phyloP scores from a whole-genome alignment of 2,113 vertebrate species.

The Piaya cayana region DNA sequence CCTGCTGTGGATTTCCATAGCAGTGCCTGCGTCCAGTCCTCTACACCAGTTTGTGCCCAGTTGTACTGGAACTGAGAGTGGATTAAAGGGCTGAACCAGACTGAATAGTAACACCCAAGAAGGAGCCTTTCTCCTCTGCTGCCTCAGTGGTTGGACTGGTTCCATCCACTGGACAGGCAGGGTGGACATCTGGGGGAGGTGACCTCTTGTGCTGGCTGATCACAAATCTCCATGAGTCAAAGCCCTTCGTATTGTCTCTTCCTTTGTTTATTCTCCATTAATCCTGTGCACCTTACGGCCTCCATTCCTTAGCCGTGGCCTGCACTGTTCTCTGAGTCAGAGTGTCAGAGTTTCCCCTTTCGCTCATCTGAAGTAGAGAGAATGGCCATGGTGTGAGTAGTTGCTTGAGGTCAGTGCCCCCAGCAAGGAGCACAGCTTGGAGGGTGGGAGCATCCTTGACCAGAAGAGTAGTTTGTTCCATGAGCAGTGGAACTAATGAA shows the following conservation, averaged over 20 bases:
- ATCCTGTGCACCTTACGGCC: not conserved
- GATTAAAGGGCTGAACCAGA: not conserved
- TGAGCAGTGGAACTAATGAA: not conserved
- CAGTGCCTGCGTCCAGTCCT: not conserved
- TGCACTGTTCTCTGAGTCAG: not conserved
- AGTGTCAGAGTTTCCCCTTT: not conserved
- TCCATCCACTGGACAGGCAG: not conserved
- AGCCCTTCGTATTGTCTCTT: not conserved
- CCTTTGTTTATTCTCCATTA: not conserved
- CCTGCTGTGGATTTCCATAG: rapidly evolving
- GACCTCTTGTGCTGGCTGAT: not conserved
- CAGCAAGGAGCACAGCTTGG: not conserved
- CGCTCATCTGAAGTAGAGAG: not conserved
- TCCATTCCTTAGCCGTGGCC: not conserved
- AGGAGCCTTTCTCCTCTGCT: not conserved
- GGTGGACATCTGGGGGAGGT: not conserved
- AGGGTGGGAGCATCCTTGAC: not conserved
- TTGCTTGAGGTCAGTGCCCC: not conserved
- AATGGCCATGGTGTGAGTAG: not conserved
- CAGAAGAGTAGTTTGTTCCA: not conserved
- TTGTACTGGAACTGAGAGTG: not conserved
- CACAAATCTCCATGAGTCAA: not conserved
- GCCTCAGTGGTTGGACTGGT: not conserved
- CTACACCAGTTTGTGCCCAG: rapidly evolving
- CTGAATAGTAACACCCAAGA: not conserved